A percentile compares a stretch with the other conserved stretches of the same genome.
These are phyloP conservation scores for Numenius arquata DNA, from an alignment of 2,113 vertebrate species.

Conservation along the genomic window DNA sequence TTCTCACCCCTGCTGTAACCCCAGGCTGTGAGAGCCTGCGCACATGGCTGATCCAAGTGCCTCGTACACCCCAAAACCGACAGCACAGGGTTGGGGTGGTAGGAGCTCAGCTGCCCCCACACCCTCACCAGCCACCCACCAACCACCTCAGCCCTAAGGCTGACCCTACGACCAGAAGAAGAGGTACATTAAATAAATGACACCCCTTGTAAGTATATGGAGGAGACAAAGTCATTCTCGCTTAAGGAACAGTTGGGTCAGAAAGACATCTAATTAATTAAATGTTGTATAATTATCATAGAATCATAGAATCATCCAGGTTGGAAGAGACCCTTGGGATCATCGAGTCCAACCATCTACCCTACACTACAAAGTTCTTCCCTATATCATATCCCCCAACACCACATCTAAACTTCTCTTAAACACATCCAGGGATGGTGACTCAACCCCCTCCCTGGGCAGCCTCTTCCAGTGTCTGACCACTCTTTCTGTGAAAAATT, in stretches of 20 bases:
- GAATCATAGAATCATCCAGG: too few relatives aligned
- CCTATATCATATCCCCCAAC: too few relatives aligned
- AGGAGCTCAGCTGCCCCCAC: background rate
- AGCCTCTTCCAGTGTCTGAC: too few relatives aligned
- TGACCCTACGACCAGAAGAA: background rate
- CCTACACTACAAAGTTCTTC: too few relatives aligned
- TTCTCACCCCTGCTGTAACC: background rate
- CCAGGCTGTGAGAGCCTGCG: background rate
- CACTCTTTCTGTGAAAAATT: too few relatives aligned
- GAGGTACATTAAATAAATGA: background rate
- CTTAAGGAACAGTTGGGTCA: background rate
- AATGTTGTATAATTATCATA: background rate
- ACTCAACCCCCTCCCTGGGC: too few relatives aligned
- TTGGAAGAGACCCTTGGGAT: too few relatives aligned
- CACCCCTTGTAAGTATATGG: background rate
- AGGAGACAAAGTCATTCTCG: background rate
- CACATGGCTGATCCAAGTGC: rapidly evolving
- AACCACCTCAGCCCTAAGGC: background rate
- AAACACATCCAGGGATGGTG: too few relatives aligned
- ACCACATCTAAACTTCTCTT: too few relatives aligned
- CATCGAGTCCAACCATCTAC: too few relatives aligned
- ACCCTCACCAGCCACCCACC: background rate
- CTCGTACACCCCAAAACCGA: background rate
- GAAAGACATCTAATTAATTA: background rate
- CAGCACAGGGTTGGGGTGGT: too few relatives aligned